These are phyloP conservation scores for Linyphia triangularis DNA, from an alignment of 2,888 invertebrate genomes.

Conservation along the genomic window DNA sequence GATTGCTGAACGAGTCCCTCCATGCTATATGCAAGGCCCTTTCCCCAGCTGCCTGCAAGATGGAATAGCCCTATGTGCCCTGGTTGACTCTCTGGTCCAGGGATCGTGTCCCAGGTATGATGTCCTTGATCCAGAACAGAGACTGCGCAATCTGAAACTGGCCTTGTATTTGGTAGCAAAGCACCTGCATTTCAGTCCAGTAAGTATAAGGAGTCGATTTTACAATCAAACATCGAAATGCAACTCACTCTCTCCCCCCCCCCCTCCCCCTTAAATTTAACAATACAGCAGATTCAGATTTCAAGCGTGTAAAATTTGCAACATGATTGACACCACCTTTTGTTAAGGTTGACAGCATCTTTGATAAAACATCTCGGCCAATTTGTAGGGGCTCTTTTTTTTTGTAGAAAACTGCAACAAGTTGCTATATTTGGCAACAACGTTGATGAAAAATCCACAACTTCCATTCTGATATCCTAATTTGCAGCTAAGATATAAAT, in stretches of 20 bases:
- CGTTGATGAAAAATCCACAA: too few species aligned
- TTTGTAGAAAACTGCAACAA: too few species aligned
- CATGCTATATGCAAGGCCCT: not conserved
- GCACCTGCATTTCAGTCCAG: conserved; percentile 78
- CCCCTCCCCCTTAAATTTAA: too few species aligned
- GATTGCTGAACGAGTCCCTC: conserved; percentile 12
- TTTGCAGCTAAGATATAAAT: too few species aligned
- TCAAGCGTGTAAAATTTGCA: too few species aligned
- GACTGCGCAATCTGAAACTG: conserved; percentile 79
- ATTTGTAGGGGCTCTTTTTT: too few species aligned
- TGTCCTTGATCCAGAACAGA: conserved; percentile 78
- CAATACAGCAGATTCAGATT: too few species aligned
- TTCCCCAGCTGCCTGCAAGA: conserved; percentile 78
- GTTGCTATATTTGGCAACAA: too few species aligned
- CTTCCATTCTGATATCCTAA: too few species aligned
- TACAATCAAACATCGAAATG: not conserved
- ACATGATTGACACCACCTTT: too few species aligned
- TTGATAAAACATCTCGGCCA: too few species aligned
- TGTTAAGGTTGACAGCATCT: too few species aligned
- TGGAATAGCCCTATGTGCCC: conserved; percentile 79
- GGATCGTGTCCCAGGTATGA: conserved; percentile 79
- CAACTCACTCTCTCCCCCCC: not conserved
- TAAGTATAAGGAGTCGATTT: conserved; percentile 64
- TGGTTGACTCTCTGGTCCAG: conserved; percentile 79
- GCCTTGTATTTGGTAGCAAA: conserved; percentile 79